phyloP scores from a whole-genome alignment of 2,113 vertebrate species.

The Crocuta crocuta region DNA sequence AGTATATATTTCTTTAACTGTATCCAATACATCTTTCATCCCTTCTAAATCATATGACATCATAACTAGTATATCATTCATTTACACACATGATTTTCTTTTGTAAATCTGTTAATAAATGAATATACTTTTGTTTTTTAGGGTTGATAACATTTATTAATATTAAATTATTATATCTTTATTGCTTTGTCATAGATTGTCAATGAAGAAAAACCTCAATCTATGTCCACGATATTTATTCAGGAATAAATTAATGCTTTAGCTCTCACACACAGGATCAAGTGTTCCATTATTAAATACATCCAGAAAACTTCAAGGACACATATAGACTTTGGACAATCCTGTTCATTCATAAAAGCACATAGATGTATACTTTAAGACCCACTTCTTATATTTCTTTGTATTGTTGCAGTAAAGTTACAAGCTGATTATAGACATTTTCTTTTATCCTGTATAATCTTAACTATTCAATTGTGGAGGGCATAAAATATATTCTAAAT shows the following conservation, averaged over 20 bases:
- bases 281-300: not conserved
- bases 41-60: not conserved
- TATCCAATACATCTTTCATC: not conserved
- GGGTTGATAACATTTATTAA: not conserved
- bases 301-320: not conserved
- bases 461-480: constrained; percentile 9
- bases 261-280: not conserved
- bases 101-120: not conserved
- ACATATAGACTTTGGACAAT: not conserved
- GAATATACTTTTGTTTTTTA: not conserved
- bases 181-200: not conserved
- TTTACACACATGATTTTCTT: not conserved
- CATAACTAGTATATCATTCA: not conserved
- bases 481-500: not conserved
- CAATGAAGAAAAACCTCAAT: not conserved
- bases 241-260: not conserved
- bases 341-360: not conserved
- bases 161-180: not conserved
- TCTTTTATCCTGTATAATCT: not conserved
- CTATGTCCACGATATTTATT: not conserved
- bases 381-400: not conserved
- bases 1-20: not conserved
- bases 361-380: not conserved
- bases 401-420: not conserved
- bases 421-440: not conserved